Evolutionary conservation across 2,888 invertebrate species (phyloP).

Genomic region (Caenorhabditis sulstoni): DNA sequence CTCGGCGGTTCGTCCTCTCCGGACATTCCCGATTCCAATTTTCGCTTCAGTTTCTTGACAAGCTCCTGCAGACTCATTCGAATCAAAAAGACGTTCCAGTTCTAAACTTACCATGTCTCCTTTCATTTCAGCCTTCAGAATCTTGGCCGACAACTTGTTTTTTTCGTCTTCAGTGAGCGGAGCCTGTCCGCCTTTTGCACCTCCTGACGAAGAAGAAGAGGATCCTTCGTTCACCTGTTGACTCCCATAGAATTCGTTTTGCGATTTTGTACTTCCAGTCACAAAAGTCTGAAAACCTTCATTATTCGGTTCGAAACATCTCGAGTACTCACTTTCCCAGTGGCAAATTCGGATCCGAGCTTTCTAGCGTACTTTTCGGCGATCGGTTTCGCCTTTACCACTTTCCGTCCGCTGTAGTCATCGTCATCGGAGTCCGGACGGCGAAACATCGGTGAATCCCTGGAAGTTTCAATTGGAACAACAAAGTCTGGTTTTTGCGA

Average conservation of each 20-base stretch:
- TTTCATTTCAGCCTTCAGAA: constrained; percentile 94
- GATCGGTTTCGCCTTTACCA: constrained; percentile 73
- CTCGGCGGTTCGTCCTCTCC: constrained; percentile 60
- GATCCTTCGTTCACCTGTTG: constrained; percentile 56
- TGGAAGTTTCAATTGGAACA: background rate
- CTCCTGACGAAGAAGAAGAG: constrained; percentile 8
- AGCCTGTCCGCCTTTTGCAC: background rate
- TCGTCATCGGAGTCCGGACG: constrained; percentile 70
- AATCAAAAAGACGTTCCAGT: background rate
- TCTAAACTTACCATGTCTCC: constrained; percentile 85
- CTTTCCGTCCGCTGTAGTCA: constrained; percentile 58
- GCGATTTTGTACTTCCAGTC: constrained; percentile 62
- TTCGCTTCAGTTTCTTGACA: constrained; percentile 86
- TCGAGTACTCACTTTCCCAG: constrained; percentile 46
- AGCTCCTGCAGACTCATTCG: constrained; percentile 82
- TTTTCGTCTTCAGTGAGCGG: constrained; percentile 84
- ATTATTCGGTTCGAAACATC: background rate
- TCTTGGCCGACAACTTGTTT: constrained; percentile 92
- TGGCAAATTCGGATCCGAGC: constrained; percentile 65
- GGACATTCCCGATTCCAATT: constrained; percentile 87
- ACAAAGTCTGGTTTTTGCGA: background rate
- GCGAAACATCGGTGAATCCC: constrained; percentile 65
- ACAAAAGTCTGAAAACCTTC: constrained; percentile 61
- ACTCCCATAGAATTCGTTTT: constrained; percentile 71
- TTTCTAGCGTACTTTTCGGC: constrained; percentile 67